Base-by-base conservation (phyloP, 2,888 invertebrate genomes). In the Osmoderma eremita region DNA sequence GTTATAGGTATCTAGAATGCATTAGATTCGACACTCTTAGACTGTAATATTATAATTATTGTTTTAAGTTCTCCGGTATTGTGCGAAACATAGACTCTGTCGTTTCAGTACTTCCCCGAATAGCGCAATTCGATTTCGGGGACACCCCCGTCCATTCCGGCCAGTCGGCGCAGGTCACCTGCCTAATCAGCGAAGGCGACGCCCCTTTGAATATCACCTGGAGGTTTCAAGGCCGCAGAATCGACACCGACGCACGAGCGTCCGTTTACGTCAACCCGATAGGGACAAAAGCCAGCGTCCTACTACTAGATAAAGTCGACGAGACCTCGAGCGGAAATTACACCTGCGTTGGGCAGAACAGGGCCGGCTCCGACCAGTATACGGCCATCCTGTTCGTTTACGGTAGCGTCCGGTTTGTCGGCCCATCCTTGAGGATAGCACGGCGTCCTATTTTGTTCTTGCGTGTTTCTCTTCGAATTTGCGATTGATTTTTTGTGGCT, bases 101-200 rank as follows among this genome's bases (percentile, higher is more conserved):
- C 61, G 36, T 88, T 89, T 83, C 89, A 93, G 93, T 93, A 84
- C 81, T 89, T 78, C 93, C 93, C 80, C 90, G 88, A 83, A 91
- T 93, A 83, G 89, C 87, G 82, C 92, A 92, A 77, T 93, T 93
- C 84, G 88, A 88, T 81, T 92, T 93, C 83, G 92, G 91, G 72
- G 86, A 88, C 81, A 87, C 88, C 73, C 90, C 91, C 76, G 88
- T 92, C 75, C 89, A 88, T 82, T 90, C 90, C 78, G 93, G 92
- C 73, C 91, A 92, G 82, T 90, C 92, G 71, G 91, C 90, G 75
- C 92, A 93, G 83, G 87, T 90, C 74, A 88, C 87, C 80, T 86
- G 90, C 84, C 84, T 88, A 85, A 85, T 88, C 68, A 84, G 84
- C 42, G 84, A 86, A 75, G 91, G 89, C 67, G 87, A 87, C 78